phyloP scores from a whole-genome alignment of 2,797 vertebrate genomes.

The Lepilemur ruficaudatus region DNA sequence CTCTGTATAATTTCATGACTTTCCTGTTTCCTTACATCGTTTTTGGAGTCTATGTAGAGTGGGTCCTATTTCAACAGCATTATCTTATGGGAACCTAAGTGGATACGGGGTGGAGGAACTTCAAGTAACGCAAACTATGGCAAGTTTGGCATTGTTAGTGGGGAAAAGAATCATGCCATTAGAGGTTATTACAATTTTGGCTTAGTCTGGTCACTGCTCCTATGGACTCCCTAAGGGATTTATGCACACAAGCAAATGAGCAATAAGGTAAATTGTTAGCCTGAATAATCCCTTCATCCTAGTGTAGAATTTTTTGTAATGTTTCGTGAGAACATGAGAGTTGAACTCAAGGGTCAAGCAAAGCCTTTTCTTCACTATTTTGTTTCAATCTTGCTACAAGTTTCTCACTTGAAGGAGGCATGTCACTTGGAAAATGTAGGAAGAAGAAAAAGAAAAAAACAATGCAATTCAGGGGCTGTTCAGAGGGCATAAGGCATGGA shows the following conservation, averaged over 20 bases:
- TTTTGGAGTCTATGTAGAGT: neutral
- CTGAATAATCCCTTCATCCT: neutral
- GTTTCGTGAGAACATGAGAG: neutral
- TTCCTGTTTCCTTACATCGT: neutral
- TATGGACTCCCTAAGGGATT: neutral
- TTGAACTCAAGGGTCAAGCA: neutral
- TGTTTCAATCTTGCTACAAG: neutral
- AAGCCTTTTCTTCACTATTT: neutral
- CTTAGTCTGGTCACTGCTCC: neutral
- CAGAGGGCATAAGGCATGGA: neutral
- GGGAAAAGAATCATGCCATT: neutral
- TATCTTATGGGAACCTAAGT: neutral
- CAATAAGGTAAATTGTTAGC: neutral
- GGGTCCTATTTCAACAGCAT: neutral
- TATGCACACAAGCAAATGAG: neutral
- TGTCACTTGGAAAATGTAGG: neutral
- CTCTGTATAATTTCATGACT: neutral
- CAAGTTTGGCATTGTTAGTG: neutral
- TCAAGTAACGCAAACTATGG: neutral
- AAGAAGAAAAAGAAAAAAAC: neutral
- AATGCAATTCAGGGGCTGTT: neutral
- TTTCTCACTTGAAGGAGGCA: neutral
- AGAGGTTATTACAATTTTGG: neutral
- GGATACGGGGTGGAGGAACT: neutral
- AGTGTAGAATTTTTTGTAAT: neutral